Evolutionary conservation across 2,888 invertebrate species (phyloP).

Genomic region (Lithophane socia): DNA sequence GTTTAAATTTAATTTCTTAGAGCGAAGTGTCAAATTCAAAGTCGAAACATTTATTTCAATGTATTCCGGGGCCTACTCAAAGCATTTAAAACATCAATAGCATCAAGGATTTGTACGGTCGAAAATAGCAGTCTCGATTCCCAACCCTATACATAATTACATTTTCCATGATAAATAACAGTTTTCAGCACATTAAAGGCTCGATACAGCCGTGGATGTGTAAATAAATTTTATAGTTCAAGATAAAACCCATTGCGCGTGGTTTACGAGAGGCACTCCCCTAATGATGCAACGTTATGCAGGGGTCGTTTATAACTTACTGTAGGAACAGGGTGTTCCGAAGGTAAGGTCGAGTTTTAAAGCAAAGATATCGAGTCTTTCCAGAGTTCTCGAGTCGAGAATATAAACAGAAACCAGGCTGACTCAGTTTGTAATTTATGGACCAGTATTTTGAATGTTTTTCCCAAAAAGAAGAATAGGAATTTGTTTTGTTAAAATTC

Average conservation of each 20-base stretch:
- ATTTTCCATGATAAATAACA: slow-evolving; percentile 59
- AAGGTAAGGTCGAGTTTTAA: background rate
- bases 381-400: background rate
- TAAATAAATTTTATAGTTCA: slow-evolving; percentile 88
- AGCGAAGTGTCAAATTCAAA: background rate
- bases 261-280: slow-evolving; percentile 87
- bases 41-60: background rate
- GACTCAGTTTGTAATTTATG: background rate
- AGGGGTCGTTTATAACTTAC: slow-evolving; percentile 68
- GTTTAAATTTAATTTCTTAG: background rate
- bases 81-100: background rate
- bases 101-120: background rate
- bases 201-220: slow-evolving; percentile 80
- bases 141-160: slow-evolving; percentile 17
- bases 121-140: background rate
- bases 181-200: slow-evolving; percentile 72
- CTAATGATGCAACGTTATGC: slow-evolving; percentile 84
- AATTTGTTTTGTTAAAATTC: no score
- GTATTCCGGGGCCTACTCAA: no score
- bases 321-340: slow-evolving; percentile 31
- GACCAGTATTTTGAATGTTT: no score
- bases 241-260: slow-evolving; percentile 87
- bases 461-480: no score
- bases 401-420: background rate
- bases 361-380: background rate